Base-by-base conservation (phyloP, 2,113 vertebrate species). In the Aythya baeri region DNA sequence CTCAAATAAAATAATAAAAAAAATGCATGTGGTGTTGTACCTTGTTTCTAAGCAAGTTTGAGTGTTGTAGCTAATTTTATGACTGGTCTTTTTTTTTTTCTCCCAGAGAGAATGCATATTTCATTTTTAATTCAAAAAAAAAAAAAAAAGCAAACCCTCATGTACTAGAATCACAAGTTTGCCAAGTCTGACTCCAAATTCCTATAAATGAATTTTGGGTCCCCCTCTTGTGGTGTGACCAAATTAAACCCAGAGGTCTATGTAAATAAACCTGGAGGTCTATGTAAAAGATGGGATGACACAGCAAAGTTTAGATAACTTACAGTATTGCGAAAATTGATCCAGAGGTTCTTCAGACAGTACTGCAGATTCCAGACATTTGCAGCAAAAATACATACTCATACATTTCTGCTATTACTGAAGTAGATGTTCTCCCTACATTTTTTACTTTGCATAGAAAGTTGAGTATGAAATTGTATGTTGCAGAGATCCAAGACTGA, bases 371-470 rank as follows among this genome's bases (percentile, higher is more conserved):
- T 55, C 5, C 1, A 1, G 59, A 13, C 16, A 2, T 14, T 22
- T 57, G 29, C 14, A 32, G 9, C 29, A 72, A 84, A 23, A 9
- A 49, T 34, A 3, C 22, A 6, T 83, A 32, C 72, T 94, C 13
- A 11, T 49, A n/a, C 2, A 1, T 55, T 23, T 27, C 8, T 58
- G 3, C 6, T 70, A 6, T 67, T 84, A 54, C 18, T 68, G 65
- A 72, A 70, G 58, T 36, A 50, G 46, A 66, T 74, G 16, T 2
- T 38, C 50, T 46, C 22, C 7, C 5, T 13, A 0, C 14, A 0
- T 21, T 73, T 77, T 21, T 11, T 86, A 2, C 36, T 59, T 75
- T 67, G 3, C 61, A 12, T 74, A 62, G 31, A 7, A 76, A 46
- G 11, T 14, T 65, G 20, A 58, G 13, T 84, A 46, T 43, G 26